These are phyloP conservation scores for Antheraea mylitta DNA, from an alignment of 1,140 invertebrate genomes.

Conservation along the genomic window DNA sequence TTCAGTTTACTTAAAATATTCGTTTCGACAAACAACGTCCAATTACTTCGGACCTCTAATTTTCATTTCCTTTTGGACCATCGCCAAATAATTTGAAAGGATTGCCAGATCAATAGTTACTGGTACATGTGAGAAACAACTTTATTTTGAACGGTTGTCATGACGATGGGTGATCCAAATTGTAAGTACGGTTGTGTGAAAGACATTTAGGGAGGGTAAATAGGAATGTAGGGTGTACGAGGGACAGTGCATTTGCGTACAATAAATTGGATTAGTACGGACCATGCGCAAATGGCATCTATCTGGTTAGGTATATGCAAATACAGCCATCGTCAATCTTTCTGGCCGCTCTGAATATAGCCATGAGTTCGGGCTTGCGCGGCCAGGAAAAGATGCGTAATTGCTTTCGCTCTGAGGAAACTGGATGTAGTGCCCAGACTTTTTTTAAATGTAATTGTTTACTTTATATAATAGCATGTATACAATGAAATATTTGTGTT, in stretches of 20 bases:
- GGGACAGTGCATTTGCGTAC: constrained; percentile 52
- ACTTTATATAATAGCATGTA: too few relatives aligned
- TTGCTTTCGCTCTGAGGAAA: too few relatives aligned
- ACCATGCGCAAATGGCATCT: constrained; percentile 22
- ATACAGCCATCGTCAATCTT: not conserved
- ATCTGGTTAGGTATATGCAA: constrained; percentile 14
- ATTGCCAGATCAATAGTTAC: constrained; percentile 38
- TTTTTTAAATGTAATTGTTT: too few relatives aligned
- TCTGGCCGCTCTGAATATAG: too few relatives aligned
- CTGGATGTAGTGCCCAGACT: too few relatives aligned
- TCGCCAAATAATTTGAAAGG: constrained; percentile 24
- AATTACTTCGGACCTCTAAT: constrained; percentile 40
- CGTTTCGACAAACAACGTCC: constrained; percentile 19
- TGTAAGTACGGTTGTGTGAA: constrained; percentile 42
- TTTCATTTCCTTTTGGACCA: constrained; percentile 21
- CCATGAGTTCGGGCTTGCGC: too few relatives aligned
- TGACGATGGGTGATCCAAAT: constrained; percentile 60
- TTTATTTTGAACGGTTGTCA: constrained; percentile 62
- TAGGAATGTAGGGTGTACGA: constrained; percentile 25
- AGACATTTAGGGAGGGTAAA: constrained; percentile 32
- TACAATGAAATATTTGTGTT: too few relatives aligned
- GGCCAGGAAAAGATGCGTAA: too few relatives aligned
- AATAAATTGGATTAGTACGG: constrained; percentile 63
- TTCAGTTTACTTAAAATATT: constrained; percentile 43
- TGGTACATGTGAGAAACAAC: constrained; percentile 35